phyloP scores from a whole-genome alignment of 2,888 invertebrate genomes.

The Archaeoteleia sp. region DNA sequence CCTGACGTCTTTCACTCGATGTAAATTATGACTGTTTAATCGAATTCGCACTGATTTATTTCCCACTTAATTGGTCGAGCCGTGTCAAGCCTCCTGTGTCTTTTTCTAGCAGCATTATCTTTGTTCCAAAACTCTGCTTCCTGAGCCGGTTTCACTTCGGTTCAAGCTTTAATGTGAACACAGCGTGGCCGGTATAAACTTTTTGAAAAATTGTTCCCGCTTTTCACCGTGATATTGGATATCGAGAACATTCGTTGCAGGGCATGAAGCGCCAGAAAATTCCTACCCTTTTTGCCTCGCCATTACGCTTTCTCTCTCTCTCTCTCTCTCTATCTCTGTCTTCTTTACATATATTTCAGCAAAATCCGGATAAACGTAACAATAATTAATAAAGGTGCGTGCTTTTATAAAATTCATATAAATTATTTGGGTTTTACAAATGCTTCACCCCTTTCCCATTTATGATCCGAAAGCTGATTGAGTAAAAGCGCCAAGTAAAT shows the following conservation, averaged over 20 bases:
- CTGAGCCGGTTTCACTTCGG: conserved; percentile 28
- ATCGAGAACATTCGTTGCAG: conserved; percentile 34
- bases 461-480: no score
- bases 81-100: conserved; percentile 54
- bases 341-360: not conserved
- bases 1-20: conserved; percentile 41
- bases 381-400: no score
- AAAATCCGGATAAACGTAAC: no score
- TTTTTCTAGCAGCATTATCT: conserved; percentile 18
- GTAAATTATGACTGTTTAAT: conserved; percentile 70
- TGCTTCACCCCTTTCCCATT: no score
- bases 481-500: no score
- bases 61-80: conserved; percentile 67
- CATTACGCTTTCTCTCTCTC: not conserved
- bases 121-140: conserved; percentile 11
- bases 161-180: conserved; percentile 44
- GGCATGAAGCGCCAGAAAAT: conserved; percentile 4
- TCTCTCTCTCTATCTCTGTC: conserved; percentile 9
- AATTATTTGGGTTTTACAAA: no score
- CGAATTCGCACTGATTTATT: conserved; percentile 71
- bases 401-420: no score
- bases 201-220: conserved; percentile 64
- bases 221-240: conserved; percentile 57
- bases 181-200: conserved; percentile 58
- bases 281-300: not conserved